phyloP scores from a whole-genome alignment of 1,140 invertebrate species.

The Neoseiulus cucumeris region DNA sequence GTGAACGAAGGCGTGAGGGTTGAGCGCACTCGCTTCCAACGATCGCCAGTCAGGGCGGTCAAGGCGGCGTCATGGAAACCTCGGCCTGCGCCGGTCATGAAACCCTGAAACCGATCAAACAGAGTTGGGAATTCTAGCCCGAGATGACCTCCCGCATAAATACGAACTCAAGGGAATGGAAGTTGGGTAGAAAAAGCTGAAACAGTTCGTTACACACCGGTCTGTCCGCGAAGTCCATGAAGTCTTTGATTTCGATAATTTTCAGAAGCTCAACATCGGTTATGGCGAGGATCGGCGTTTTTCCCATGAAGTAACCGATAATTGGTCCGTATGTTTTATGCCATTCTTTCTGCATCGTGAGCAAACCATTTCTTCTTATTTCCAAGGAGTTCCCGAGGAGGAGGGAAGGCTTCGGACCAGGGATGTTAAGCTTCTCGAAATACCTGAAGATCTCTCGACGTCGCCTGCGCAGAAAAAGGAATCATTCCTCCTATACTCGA shows the following conservation, averaged over 20 bases:
- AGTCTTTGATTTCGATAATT: slow-evolving; percentile 1
- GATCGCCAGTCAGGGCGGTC: background rate
- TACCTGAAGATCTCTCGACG: background rate
- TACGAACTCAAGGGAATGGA: too few species aligned
- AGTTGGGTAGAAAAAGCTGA: too few species aligned
- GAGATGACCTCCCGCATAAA: too few species aligned
- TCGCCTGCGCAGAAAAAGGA: background rate
- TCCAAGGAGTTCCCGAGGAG: background rate
- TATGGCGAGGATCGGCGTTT: background rate
- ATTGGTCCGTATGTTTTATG: background rate
- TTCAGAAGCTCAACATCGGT: background rate
- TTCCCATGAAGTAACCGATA: background rate
- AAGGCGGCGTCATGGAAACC: background rate
- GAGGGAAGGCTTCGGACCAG: background rate
- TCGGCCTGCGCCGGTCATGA: background rate
- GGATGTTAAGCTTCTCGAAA: background rate
- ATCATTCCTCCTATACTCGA: too few species aligned
- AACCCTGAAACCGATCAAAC: background rate
- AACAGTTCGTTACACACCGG: slow-evolving; percentile 14
- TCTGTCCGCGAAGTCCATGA: slow-evolving; percentile 5
- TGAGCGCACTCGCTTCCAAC: background rate
- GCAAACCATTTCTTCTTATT: background rate
- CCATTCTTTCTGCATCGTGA: background rate
- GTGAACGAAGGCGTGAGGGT: background rate
- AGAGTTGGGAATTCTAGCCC: too few species aligned